phyloP scores from a whole-genome alignment of 2,113 vertebrate genomes.

The Pterocles orientalis region DNA sequence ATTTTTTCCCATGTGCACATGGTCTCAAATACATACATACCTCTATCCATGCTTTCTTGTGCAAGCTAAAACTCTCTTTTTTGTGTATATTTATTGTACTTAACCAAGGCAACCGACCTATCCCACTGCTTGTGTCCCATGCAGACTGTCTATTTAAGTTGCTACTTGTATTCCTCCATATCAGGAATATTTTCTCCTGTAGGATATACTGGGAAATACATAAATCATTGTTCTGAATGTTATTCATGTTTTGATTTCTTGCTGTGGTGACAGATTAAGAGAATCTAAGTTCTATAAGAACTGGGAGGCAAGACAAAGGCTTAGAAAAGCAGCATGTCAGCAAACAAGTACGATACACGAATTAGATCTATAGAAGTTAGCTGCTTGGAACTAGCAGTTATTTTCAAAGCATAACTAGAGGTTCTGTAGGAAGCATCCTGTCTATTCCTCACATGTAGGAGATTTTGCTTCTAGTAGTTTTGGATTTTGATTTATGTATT shows the following conservation, averaged over 20 bases:
- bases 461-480: background rate
- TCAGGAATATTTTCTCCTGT: background rate
- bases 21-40: background rate
- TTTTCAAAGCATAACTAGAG: background rate
- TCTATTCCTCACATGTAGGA: background rate
- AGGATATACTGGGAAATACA: background rate
- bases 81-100: background rate
- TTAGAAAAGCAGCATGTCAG: background rate
- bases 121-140: background rate
- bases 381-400: background rate
- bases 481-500: background rate
- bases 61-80: background rate
- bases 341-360: background rate
- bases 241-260: background rate
- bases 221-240: background rate
- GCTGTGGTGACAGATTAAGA: background rate
- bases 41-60: background rate
- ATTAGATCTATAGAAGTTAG: background rate
- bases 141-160: background rate
- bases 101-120: background rate
- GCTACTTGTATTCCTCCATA: background rate
- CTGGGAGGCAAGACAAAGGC: background rate
- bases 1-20: background rate
- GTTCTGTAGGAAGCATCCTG: background rate
- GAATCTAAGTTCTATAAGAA: background rate